A percentile compares a stretch with the other conserved stretches of the same genome.
Evolutionary conservation across 35 echinoderm and acorn worm species (phyloP).

Genomic region (Lytechinus variegatus): DNA sequence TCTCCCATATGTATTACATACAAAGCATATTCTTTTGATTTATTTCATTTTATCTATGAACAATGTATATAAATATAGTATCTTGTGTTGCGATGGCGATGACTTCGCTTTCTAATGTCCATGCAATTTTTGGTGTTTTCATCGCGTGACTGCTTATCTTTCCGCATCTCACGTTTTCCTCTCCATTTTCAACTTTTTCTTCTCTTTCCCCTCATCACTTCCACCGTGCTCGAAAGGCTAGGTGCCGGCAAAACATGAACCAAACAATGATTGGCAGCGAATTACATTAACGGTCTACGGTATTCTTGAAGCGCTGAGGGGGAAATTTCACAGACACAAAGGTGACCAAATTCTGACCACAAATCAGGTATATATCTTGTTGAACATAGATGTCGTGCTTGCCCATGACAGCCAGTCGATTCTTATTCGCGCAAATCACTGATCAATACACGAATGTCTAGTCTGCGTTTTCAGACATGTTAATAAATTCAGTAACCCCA

Average conservation of each 20-base stretch:
- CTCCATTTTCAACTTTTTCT: background rate
- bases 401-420: background rate
- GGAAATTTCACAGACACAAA: background rate
- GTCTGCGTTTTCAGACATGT: background rate
- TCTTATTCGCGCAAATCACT: background rate
- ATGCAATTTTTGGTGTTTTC: background rate
- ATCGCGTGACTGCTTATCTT: background rate
- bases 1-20: too few species aligned
- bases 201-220: background rate
- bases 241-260: background rate
- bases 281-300: background rate
- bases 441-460: background rate
- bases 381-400: background rate
- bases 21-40: too few species aligned
- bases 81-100: background rate
- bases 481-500: background rate
- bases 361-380: slow-evolving; percentile 11
- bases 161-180: background rate
- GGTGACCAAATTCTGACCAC: background rate
- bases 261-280: background rate
- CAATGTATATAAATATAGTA: background rate
- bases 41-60: background rate
- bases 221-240: background rate
- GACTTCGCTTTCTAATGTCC: background rate
- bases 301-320: background rate